Base-by-base conservation (phyloP, 2,888 invertebrate genomes). In the Cremastobaeus sp. region DNA sequence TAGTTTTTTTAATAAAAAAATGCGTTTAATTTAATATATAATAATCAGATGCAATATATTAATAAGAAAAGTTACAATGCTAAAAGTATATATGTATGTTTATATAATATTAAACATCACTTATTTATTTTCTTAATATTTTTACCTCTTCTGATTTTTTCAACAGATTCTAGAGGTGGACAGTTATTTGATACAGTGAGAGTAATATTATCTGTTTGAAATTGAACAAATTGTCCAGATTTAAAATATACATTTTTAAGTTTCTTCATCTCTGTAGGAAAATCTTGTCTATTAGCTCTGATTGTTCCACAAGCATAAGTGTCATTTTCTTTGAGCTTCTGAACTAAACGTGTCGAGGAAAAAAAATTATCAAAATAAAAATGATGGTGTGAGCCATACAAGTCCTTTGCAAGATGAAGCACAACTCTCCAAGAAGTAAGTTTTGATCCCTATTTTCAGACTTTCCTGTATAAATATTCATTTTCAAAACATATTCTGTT, bases 341-440 rank as follows among this genome's bases (percentile, higher is more conserved):
- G 12, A 3, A 55, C 2, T 55, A 54, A 20, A n/a, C 45, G 20
- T 21, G 17, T 8, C 4, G 59, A 60, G 3, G 45, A 15, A 35
- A 65, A 72, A 32, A 65, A 72, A 59, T 65, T 55, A 48, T 71
- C 64, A 21, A 55, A 71, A 57, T 50, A 57, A 9, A 72, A 32
- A 18, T 66, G 45, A 25, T 60, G 57, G 15, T 43, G 6, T 12
- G 28, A 32, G 6, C 39, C 60, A 12, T 17, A 48, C 20, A 54
- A 60, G 17, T 45, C 47, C 11, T 65, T 34, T 11, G 65, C 32
- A n/a, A 66, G 11, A 6, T 59, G 20, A 25, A 39, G 9, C 1
- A 66, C 66, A 18, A 73, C 66, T 20, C 62, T 6, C 66, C 66
- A 5, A 62, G 11, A 9, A 66, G 20, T 20, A 55, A 34, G 12